A percentile compares a stretch with the other conserved stretches of the same genome.
Conservation (phyloP, 2,888 invertebrate species). For the Blastobasis adustella region DNA sequence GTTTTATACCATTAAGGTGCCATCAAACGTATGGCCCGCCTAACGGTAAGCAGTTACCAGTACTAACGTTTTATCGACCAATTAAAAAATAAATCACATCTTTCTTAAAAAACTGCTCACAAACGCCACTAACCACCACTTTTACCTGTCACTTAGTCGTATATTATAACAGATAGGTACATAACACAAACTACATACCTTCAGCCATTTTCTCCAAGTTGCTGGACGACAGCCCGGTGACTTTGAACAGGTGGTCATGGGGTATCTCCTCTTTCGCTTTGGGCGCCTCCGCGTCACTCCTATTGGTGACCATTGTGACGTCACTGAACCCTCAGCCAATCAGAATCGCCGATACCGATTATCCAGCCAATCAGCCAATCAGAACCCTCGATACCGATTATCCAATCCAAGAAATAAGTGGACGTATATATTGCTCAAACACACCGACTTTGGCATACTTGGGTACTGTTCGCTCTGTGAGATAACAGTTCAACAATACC, state of each 20-base stretch:
- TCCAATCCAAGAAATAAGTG: too few relatives aligned
- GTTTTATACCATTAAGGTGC: too few relatives aligned
- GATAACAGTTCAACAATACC: constrained; percentile 9
- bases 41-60: too few relatives aligned
- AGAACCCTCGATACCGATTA: neutral
- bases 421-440: too few relatives aligned
- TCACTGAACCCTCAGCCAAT: neutral
- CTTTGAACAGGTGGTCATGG: constrained; percentile 57
- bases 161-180: neutral
- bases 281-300: constrained; percentile 36
- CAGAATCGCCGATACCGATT: constrained; percentile 9
- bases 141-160: neutral
- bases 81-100: too few relatives aligned
- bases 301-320: constrained; percentile 15
- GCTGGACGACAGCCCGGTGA: constrained; percentile 54
- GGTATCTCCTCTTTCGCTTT: constrained; percentile 45
- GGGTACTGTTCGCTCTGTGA: constrained; percentile 12
- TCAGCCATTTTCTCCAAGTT: constrained; percentile 59
- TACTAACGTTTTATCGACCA: too few relatives aligned
- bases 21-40: too few relatives aligned
- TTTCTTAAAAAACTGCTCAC: too few relatives aligned
- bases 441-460: constrained; percentile 9
- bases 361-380: constrained; percentile 5
- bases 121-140: too few relatives aligned
- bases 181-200: constrained; percentile 32